Conservation (phyloP, 2,888 invertebrate genomes). For the Didymodactylos carnosus region DNA sequence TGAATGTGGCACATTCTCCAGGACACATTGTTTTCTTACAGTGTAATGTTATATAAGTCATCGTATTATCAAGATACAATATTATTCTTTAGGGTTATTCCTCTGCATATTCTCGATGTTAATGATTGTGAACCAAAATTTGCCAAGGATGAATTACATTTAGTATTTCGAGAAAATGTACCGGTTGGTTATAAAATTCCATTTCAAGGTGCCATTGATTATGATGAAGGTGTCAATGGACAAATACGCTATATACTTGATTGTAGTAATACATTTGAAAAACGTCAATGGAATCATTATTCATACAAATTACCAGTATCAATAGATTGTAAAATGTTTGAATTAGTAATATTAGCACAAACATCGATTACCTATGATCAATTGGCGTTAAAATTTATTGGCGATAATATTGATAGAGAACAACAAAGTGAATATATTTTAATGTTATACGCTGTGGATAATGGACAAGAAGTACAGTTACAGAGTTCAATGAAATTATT, state of each 20-base stretch:
- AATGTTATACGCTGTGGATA: not conserved
- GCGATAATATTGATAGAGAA: not conserved
- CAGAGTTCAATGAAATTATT: not conserved
- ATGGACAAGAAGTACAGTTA: not conserved
- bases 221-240: not conserved
- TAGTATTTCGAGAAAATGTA: conserved; percentile 2
- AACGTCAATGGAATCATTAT: no score
- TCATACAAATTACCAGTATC: no score
- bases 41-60: no score
- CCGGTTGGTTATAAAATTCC: not conserved
- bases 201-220: conserved; percentile 4
- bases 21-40: no score
- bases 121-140: conserved; percentile 9
- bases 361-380: not conserved
- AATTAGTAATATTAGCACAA: not conserved
- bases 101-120: not conserved
- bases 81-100: no score
- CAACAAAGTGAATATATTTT: not conserved
- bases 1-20: no score
- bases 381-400: not conserved
- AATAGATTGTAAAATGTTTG: not conserved
- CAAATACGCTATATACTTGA: not conserved
- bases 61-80: no score
- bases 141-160: not conserved
- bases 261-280: no score